Conservation (phyloP, 2,113 vertebrate genomes). For the Campylomormyrus numenius region DNA sequence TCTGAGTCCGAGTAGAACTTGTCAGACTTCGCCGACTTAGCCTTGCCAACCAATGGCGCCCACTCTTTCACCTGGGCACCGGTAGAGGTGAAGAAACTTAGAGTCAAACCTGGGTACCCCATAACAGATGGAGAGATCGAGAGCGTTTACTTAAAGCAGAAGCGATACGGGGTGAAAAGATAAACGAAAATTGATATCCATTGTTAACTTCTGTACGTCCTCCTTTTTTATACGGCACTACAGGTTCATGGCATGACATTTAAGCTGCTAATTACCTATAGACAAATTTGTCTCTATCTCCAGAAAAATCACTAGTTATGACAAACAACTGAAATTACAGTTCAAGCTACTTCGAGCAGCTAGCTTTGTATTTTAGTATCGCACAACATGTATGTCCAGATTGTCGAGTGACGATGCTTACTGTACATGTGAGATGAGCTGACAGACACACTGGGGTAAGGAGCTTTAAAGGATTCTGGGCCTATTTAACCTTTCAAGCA, state of each 20-base stretch:
- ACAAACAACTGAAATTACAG: not conserved
- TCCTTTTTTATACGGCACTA: not conserved
- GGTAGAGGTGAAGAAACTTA: not conserved
- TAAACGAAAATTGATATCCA: not conserved
- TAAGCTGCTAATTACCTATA: not conserved
- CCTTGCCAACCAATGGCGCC: constrained; percentile 58
- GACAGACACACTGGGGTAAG: not conserved
- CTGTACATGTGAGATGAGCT: not conserved
- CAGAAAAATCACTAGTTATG: not conserved
- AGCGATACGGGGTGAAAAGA: not conserved
- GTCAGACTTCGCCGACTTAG: constrained; percentile 66
- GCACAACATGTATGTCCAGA: not conserved
- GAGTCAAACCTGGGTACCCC: not conserved
- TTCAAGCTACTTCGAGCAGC: not conserved
- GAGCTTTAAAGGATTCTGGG: not conserved
- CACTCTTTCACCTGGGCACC: constrained; percentile 69
- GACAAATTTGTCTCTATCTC: not conserved
- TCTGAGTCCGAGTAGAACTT: constrained; percentile 88
- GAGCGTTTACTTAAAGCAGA: not conserved
- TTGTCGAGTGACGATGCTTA: not conserved
- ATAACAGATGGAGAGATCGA: not conserved
- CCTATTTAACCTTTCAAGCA: not conserved
- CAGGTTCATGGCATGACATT: not conserved
- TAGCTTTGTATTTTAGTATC: not conserved
- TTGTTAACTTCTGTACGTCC: no score